Percentiles rank a stretch among this genome's conserved stretches.
These are phyloP conservation scores for Morinoia aosen DNA, from an alignment of 2,888 invertebrate species.

Conservation along the genomic window DNA sequence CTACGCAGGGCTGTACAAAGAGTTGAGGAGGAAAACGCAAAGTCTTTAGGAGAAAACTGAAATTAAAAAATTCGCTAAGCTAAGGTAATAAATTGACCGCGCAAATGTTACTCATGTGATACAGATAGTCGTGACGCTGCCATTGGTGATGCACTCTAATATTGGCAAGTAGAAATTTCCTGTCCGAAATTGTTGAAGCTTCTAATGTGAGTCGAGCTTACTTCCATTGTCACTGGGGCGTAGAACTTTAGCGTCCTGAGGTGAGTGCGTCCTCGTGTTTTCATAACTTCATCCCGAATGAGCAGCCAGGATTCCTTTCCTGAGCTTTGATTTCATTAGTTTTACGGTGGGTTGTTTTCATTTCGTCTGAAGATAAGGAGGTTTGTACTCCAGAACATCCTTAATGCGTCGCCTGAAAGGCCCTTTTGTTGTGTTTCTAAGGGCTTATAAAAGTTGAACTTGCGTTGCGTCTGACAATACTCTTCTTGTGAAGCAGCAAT, in stretches of 20 bases:
- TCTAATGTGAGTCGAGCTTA: too few species aligned
- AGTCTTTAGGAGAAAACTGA: too few species aligned
- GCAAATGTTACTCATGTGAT: too few species aligned
- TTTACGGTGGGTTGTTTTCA: background rate
- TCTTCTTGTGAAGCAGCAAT: background rate
- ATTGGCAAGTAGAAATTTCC: too few species aligned
- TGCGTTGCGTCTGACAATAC: background rate
- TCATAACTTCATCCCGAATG: background rate
- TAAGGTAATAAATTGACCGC: too few species aligned
- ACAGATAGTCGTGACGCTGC: too few species aligned
- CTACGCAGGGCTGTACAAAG: too few species aligned
- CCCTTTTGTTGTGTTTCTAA: conserved; percentile 7
- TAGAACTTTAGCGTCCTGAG: background rate
- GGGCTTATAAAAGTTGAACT: conserved; percentile 11
- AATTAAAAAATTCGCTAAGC: too few species aligned
- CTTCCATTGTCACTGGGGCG: too few species aligned
- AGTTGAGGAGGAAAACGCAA: too few species aligned
- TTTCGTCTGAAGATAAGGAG: background rate
- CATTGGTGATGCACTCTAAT: too few species aligned
- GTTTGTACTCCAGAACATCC: background rate
- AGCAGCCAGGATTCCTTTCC: background rate
- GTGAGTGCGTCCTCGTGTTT: background rate
- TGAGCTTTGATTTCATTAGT: background rate
- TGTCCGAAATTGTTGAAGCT: too few species aligned
- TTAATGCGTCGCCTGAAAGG: background rate